Percentiles rank a stretch among this genome's conserved stretches.
Evolutionary conservation across 2,113 vertebrate species (phyloP).

Genomic region (Tapirus terrestris): DNA sequence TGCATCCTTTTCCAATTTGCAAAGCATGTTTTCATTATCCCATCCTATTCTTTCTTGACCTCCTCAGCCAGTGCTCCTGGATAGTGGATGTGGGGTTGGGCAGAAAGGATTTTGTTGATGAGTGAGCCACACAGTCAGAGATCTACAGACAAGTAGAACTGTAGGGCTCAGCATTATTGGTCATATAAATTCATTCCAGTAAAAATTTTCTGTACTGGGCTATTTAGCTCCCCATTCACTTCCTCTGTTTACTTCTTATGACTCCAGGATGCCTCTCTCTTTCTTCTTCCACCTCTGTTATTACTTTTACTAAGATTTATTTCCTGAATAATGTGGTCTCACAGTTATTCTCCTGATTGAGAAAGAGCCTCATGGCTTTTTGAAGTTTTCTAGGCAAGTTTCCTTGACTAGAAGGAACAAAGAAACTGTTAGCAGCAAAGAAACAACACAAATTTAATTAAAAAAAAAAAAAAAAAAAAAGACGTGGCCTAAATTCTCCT

Average conservation of each 20-base stretch:
- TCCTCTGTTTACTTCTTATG: neutral
- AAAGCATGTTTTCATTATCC: neutral
- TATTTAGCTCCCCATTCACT: neutral
- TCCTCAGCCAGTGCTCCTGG: neutral
- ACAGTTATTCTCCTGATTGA: neutral
- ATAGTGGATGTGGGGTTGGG: no score
- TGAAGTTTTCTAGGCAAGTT: neutral
- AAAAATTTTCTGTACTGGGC: neutral
- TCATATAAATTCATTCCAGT: neutral
- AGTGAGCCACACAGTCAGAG: neutral
- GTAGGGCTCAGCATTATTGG: rapidly evolving
- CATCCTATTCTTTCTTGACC: neutral
- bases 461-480: neutral
- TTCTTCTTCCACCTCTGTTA: neutral
- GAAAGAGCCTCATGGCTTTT: neutral
- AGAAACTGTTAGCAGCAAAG: neutral
- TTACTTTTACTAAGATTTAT: neutral
- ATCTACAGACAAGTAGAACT: neutral
- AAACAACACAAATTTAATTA: neutral
- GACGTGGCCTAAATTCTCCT: neutral
- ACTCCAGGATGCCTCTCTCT: neutral
- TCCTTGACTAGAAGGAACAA: neutral
- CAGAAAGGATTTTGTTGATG: neutral
- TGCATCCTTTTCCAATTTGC: neutral
- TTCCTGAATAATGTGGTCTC: neutral